A percentile compares a stretch with the other conserved stretches of the same genome.
Conservation (phyloP, 2,888 invertebrate species). For the Dioctria rufipes region DNA sequence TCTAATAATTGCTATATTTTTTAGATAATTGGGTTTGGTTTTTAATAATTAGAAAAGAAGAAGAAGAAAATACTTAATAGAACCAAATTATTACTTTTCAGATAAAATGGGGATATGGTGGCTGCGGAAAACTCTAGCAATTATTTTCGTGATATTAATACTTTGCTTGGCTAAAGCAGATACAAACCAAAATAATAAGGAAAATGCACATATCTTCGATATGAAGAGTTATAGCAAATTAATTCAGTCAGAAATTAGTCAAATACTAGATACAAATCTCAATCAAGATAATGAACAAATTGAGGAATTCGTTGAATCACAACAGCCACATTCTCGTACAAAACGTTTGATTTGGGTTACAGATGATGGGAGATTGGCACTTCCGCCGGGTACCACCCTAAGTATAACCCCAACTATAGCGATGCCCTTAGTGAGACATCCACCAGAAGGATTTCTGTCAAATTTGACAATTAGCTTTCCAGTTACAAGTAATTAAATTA, state of each 20-base stretch:
- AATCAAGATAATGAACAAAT: slow-evolving; percentile 54
- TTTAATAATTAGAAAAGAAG: too few relatives aligned
- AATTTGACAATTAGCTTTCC: slow-evolving; percentile 88
- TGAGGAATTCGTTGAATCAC: slow-evolving; percentile 62
- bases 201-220: neutral
- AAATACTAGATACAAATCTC: neutral
- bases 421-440: slow-evolving; percentile 87
- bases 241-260: neutral
- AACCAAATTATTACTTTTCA: neutral
- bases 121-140: slow-evolving; percentile 36
- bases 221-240: neutral
- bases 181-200: neutral
- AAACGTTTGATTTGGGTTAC: slow-evolving; percentile 90
- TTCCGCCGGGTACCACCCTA: slow-evolving; percentile 87
- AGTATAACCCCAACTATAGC: slow-evolving; percentile 86
- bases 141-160: slow-evolving; percentile 9
- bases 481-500: slow-evolving; percentile 80
- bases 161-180: neutral
- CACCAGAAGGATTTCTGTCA: slow-evolving; percentile 87
- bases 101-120: slow-evolving; percentile 45
- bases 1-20: too few relatives aligned
- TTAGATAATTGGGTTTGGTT: too few relatives aligned
- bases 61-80: too few relatives aligned
- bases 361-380: slow-evolving; percentile 85
- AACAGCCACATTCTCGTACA: slow-evolving; percentile 79